Evolutionary conservation across 2,888 invertebrate species (phyloP), one percentile per base, ranked within the genome.

Genomic region (Archips crataeganus): DNA sequence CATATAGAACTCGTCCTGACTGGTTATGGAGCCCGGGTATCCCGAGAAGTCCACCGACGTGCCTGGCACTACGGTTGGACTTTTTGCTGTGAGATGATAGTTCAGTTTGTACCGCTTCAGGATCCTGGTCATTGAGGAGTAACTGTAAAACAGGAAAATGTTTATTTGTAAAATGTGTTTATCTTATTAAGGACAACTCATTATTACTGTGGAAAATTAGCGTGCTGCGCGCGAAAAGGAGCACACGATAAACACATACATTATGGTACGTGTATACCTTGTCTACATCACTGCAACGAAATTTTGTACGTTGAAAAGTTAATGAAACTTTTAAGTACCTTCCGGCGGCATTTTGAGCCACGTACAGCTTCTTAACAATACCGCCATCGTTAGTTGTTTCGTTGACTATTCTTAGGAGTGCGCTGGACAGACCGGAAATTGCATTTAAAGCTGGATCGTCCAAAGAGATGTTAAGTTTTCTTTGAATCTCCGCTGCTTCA

Each of bases 31-130:
- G 10, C 97, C 98, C 0, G 98, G 98, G 87, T 98, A 98, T 0
- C 98, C 97, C 0, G 98, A 97, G 91, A 98, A 98, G 10, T 96
- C 95, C 34, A 98, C 95, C 3, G 96, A 95, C 57, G 94, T 94
- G 0, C 97, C 97, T 0, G 97, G 96, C 34, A 97, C 95, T 3
- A 95, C 86, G 15, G 90, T 88, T 15, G 93, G 90, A 63, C 92
- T 84, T 64, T 90, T 90, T 2, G 95, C 91, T 11, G 95, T 95
- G 66, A 94, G 87, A 78, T 96, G 97, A 86, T 96, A 98, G 75
- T 96, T 96, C 68, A 99, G 96, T 82, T 97, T 97, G 92, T 98
- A 98, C 72, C 96, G 96, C 88, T 98, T 98, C 82, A 98, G 93
- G 49, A 98, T 95, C 73, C 98, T 95, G 75, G 98, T 94, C 98